Base-by-base conservation (phyloP, 92 coral and sea anemone genomes). In the Heliopora coerulea region DNA sequence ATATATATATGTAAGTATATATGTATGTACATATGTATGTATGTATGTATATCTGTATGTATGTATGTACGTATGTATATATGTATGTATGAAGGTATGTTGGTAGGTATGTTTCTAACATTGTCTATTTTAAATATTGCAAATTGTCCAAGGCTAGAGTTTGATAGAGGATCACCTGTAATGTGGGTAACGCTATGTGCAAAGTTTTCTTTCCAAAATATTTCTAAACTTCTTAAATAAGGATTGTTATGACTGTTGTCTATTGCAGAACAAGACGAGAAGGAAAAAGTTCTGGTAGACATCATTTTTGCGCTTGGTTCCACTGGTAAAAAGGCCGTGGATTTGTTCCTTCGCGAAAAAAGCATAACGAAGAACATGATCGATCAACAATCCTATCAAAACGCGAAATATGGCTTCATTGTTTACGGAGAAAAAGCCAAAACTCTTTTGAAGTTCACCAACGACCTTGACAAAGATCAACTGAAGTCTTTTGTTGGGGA, bases 231-330 rank as follows among this genome's bases (percentile, higher is more conserved):
- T 5, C 19, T 23, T 19, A 4, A 37, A 5, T 4, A 37, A 37
- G 2, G 52, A n/a, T 6, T 46, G 15, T 46, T 46, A 5, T 37
- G 12, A 5, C 42, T 46, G 7, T 15, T 15, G 52, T 46, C 10
- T 15, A 15, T 52, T 41, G 12, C 37, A 70, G 77, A 70, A 34
- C 77, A 70, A 70, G 35, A 54, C 18, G 33, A 70, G 54, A 50
- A 70, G 77, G 54, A 75, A 28, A 37, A 74, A 33, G 70, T 66
- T 4, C 50, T 44, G 56, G 66, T 82, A 13, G 86, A 82, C 75
- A 65, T 82, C 50, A 79, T 78, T 6, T 82, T 74, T 56, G 86
- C 78, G 17, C 79, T 75, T 66, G 79, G 86, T 46, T 63, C 86
- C 15, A 75, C 67, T 32, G 65, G 72, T 14, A 59, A 27, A 21